Evolutionary conservation across 2,888 invertebrate species (phyloP).

Genomic region (Diaphora mendica): DNA sequence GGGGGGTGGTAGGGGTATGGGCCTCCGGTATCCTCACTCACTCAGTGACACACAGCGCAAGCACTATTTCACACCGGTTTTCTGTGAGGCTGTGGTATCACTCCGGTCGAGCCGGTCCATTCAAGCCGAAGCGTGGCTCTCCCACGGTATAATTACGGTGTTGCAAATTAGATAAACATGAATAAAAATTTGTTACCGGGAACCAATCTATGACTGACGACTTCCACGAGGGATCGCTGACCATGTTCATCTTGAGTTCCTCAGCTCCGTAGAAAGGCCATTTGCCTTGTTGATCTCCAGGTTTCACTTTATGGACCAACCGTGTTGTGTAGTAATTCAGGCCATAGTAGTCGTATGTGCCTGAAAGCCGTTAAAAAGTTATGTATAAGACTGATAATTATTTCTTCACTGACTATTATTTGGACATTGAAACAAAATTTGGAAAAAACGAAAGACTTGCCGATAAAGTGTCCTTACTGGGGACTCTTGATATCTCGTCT

Average conservation of each 20-base stretch:
- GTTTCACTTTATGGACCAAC: conserved; percentile 41
- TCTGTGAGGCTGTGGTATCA: too few relatives aligned
- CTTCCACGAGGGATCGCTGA: conserved; percentile 35
- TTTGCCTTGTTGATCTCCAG: conserved; percentile 40
- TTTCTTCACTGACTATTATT: neutral
- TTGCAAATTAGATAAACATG: neutral
- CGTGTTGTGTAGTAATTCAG: conserved; percentile 54
- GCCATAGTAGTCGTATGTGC: conserved; percentile 56
- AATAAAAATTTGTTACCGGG: conserved; percentile 29
- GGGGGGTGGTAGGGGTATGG: too few relatives aligned
- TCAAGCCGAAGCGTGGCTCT: too few relatives aligned
- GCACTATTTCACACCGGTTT: too few relatives aligned
- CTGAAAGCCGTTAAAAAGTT: conserved; percentile 27
- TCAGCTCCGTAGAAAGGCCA: conserved; percentile 45
- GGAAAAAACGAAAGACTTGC: too few relatives aligned
- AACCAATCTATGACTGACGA: conserved; percentile 30
- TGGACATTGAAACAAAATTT: too few relatives aligned
- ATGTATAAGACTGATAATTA: neutral
- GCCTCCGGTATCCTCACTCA: too few relatives aligned
- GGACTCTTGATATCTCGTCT: too few relatives aligned
- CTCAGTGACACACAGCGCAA: too few relatives aligned
- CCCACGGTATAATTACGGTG: too few relatives aligned
- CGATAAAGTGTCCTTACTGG: too few relatives aligned
- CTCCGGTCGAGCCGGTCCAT: too few relatives aligned
- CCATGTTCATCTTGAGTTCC: conserved; percentile 44